Evolutionary conservation across 2,113 vertebrate species (phyloP).

Genomic region (Poeciliopsis occidentalis): DNA sequence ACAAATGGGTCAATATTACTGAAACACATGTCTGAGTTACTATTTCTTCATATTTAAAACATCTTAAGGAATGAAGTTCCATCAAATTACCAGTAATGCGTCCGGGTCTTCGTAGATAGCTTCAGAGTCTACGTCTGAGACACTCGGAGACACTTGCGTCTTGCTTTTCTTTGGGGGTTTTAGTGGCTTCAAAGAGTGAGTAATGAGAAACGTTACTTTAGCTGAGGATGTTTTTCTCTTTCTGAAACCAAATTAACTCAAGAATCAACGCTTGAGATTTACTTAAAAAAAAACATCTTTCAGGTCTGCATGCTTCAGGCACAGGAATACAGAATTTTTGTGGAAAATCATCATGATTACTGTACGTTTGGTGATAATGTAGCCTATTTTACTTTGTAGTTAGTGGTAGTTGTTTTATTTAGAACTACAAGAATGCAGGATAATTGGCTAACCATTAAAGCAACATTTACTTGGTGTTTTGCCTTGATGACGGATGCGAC

Average conservation of each 20-base stretch:
- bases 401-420: too few relatives aligned
- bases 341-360: background rate
- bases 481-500: background rate
- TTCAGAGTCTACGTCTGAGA: background rate
- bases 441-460: too few relatives aligned
- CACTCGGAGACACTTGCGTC: background rate
- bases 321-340: background rate
- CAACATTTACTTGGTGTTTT: background rate
- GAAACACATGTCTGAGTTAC: fast-evolving
- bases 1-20: background rate
- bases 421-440: too few relatives aligned
- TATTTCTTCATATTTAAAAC: background rate
- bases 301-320: too few relatives aligned
- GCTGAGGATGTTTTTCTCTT: background rate
- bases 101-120: conserved; percentile 24
- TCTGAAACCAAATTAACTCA: background rate
- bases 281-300: background rate
- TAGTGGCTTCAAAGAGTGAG: conserved; percentile 3
- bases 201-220: background rate
- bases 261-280: background rate
- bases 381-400: too few relatives aligned
- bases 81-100: conserved; percentile 24
- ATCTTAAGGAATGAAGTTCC: background rate
- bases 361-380: background rate
- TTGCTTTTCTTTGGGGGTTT: conserved; percentile 1